A percentile compares a stretch with the other conserved stretches of the same genome.
Conservation (phyloP, 1,140 invertebrate species). For the Chionoecetes opilio region DNA sequence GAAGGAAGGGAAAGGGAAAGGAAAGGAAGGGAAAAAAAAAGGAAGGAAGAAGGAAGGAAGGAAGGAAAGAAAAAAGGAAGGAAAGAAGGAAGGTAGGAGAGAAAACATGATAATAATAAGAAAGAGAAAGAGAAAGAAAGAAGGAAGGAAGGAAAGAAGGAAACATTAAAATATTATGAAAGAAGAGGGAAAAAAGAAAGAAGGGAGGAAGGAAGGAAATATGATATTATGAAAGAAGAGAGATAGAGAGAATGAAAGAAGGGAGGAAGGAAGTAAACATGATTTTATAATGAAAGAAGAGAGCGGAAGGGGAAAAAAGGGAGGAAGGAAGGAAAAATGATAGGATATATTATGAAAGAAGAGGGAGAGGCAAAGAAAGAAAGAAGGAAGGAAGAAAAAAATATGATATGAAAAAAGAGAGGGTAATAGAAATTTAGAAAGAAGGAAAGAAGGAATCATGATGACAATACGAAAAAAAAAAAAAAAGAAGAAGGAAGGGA, state of each 20-base stretch:
- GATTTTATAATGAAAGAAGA: neutral
- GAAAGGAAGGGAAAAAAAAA: too few species aligned
- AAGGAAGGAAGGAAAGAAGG: constrained; percentile 27
- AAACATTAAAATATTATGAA: neutral
- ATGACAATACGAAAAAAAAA: neutral
- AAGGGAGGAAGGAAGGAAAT: too few species aligned
- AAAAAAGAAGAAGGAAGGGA: neutral
- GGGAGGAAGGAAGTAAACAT: constrained; percentile 28
- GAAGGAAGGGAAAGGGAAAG: too few species aligned
- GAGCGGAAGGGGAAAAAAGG: neutral
- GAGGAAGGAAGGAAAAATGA: neutral
- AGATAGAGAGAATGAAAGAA: too few species aligned
- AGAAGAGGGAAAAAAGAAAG: too few species aligned
- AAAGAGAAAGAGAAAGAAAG: too few species aligned
- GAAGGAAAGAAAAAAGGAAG: too few species aligned
- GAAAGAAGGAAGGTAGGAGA: constrained; percentile 9
- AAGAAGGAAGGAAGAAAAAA: too few species aligned
- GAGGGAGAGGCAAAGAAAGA: too few species aligned
- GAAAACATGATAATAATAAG: too few species aligned
- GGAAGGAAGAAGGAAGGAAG: too few species aligned
- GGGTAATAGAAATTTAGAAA: neutral
- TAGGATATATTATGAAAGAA: neutral
- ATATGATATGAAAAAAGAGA: neutral
- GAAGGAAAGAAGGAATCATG: neutral
- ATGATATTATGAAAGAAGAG: neutral